Conservation (phyloP, 2,113 vertebrate genomes). For the Ictalurus furcatus region DNA sequence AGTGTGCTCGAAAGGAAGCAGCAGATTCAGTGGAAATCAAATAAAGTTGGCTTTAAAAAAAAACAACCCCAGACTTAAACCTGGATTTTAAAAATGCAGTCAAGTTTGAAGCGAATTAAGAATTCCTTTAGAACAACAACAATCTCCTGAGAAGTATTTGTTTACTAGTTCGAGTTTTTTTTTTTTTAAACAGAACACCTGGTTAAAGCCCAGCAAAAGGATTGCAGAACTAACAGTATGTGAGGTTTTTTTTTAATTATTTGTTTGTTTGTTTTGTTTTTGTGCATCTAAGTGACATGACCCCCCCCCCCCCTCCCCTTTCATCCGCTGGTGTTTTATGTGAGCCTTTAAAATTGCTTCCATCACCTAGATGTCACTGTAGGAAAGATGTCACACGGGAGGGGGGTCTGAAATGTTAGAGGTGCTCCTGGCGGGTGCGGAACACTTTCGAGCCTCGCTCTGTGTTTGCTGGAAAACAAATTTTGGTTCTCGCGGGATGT, state of each 20-base stretch:
- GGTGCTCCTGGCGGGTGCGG: conserved; percentile 40
- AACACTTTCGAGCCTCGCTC: conserved; percentile 42
- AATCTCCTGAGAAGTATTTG: neutral
- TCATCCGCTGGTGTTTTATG: conserved; percentile 42
- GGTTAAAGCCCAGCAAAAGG: neutral
- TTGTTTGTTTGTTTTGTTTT: neutral
- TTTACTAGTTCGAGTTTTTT: neutral
- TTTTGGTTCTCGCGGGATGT: conserved; percentile 51
- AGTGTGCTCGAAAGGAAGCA: conserved; percentile 33
- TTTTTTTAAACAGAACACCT: conserved; percentile 22
- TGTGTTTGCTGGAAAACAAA: conserved; percentile 48
- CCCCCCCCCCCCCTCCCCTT: neutral
- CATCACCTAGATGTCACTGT: conserved; percentile 42
- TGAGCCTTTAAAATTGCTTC: conserved; percentile 40
- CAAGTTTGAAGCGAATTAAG: neutral
- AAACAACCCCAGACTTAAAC: neutral
- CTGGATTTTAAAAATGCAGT: neutral
- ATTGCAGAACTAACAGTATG: neutral
- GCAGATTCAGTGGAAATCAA: conserved; percentile 23
- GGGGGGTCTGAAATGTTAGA: conserved; percentile 10
- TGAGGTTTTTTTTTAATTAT: too few relatives aligned
- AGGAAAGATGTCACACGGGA: conserved; percentile 39
- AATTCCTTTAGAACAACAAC: neutral
- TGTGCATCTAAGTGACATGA: conserved; percentile 37
- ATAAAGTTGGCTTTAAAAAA: neutral